Evolutionary conservation across 2,888 invertebrate species (phyloP).

Genomic region (Tanypteryx hageni): DNA sequence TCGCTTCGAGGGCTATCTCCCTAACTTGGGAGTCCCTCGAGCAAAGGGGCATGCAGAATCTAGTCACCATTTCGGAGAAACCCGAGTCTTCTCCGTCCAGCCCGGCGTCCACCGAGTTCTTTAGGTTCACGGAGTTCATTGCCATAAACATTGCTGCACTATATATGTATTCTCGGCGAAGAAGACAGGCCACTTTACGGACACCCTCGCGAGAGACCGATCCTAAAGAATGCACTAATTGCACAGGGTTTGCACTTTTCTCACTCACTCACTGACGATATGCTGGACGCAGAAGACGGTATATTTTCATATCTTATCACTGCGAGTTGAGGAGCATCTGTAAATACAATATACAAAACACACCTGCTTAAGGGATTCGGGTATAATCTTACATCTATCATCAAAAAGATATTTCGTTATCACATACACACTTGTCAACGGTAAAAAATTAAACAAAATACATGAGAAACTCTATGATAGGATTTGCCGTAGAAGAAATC

Average conservation of each 20-base stretch:
- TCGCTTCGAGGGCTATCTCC: conserved; percentile 77
- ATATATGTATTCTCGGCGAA: not conserved
- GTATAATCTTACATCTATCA: no score
- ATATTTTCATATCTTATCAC: not conserved
- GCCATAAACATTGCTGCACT: conserved; percentile 49
- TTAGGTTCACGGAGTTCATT: conserved; percentile 54
- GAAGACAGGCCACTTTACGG: not conserved
- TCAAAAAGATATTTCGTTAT: no score
- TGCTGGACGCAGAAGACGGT: not conserved
- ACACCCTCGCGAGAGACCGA: not conserved
- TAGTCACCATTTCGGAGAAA: conserved; percentile 70
- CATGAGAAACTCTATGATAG: not conserved
- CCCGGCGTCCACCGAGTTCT: conserved; percentile 57
- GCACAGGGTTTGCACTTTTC: not conserved
- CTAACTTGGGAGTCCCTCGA: conserved; percentile 77
- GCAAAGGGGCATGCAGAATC: conserved; percentile 77
- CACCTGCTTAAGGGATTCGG: not conserved
- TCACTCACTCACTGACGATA: not conserved
- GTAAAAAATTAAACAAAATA: not conserved
- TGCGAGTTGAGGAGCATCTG: not conserved
- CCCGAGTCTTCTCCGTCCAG: conserved; percentile 58
- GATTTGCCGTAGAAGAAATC: not conserved
- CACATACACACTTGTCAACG: not conserved
- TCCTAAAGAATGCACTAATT: not conserved
- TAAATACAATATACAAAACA: not conserved